phyloP scores from a whole-genome alignment of 1,140 invertebrate genomes.

The Phocides pigmalion region DNA sequence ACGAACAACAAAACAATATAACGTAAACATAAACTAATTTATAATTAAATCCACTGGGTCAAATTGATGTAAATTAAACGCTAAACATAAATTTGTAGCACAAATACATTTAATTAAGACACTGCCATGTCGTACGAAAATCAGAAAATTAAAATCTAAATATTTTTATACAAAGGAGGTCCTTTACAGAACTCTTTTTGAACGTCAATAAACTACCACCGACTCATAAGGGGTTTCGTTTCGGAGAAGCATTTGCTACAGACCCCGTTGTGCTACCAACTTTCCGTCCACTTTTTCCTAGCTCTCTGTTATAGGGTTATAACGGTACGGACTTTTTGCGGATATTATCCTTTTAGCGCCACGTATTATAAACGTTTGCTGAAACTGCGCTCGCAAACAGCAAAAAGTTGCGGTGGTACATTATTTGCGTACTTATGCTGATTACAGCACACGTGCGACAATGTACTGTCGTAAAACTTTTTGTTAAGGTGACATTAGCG shows the following conservation, averaged over 20 bases:
- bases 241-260: neutral
- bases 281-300: slow-evolving; percentile 63
- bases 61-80: too few species aligned
- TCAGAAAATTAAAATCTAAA: too few species aligned
- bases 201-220: too few species aligned
- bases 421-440: slow-evolving; percentile 33
- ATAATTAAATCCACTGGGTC: too few species aligned
- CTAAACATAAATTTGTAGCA: too few species aligned
- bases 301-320: slow-evolving; percentile 67
- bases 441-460: slow-evolving; percentile 19
- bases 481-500: slow-evolving; percentile 11
- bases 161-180: too few species aligned
- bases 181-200: too few species aligned
- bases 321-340: slow-evolving; percentile 70
- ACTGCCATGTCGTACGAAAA: too few species aligned
- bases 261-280: slow-evolving; percentile 45
- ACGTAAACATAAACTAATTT: too few species aligned
- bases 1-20: too few species aligned
- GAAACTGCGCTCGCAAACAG: slow-evolving; percentile 43
- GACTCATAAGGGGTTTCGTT: too few species aligned
- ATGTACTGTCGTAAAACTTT: slow-evolving; percentile 21
- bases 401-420: slow-evolving; percentile 32
- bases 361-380: slow-evolving; percentile 70
- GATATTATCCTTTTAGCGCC: slow-evolving; percentile 78
- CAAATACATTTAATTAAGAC: too few species aligned